These are phyloP conservation scores for Amphibalanus amphitrite DNA, from an alignment of 1,140 invertebrate species.

Conservation along the genomic window DNA sequence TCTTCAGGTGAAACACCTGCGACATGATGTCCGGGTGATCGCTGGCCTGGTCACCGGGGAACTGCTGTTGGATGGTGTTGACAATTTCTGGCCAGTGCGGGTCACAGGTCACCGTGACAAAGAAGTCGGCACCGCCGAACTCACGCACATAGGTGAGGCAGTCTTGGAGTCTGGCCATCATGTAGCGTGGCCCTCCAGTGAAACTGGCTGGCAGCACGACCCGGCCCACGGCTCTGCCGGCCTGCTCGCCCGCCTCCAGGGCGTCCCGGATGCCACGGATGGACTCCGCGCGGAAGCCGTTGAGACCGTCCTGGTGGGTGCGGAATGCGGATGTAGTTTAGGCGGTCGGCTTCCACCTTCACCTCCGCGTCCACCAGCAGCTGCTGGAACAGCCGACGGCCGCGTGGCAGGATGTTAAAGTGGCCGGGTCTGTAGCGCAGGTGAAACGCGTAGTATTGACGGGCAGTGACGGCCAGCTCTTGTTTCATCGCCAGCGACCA, in stretches of 20 bases:
- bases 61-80: constrained; percentile 12
- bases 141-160: constrained; percentile 21
- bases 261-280: constrained; percentile 4
- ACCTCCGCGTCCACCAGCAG: constrained; percentile 4
- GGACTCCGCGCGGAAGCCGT: not conserved
- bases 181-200: no score
- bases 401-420: constrained; percentile 9
- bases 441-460: constrained; percentile 9
- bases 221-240: not conserved
- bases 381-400: constrained; percentile 4
- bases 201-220: constrained; percentile 13
- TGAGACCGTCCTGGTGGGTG: constrained; percentile 6
- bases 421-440: constrained; percentile 7
- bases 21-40: constrained; percentile 18
- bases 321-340: constrained; percentile 6
- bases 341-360: not conserved
- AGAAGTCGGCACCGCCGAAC: constrained; percentile 26
- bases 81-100: constrained; percentile 25
- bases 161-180: no score
- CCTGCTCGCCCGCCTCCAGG: not conserved
- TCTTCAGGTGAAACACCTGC: constrained; percentile 13
- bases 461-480: not conserved
- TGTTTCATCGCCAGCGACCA: constrained; percentile 7
- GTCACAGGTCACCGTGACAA: constrained; percentile 30
- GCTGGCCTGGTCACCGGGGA: constrained; percentile 8